Base-by-base conservation (phyloP, 2,797 vertebrate species). In the Muscicapa comitata region DNA sequence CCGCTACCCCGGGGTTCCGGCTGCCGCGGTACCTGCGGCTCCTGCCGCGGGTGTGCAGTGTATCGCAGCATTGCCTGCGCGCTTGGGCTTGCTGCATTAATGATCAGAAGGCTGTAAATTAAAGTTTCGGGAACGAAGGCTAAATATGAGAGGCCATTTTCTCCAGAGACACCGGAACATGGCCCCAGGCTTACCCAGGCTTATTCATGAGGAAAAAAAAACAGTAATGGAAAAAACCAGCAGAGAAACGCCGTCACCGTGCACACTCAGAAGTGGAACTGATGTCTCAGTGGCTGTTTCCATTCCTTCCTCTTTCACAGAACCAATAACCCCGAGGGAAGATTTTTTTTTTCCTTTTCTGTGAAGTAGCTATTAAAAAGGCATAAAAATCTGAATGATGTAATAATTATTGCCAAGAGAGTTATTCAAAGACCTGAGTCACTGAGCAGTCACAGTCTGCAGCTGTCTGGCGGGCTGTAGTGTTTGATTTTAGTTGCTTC, bases 361-460 rank as follows among this genome's bases (percentile, higher is more conserved):
- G 4, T 76, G 23, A 93, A 91, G 58, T 25, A 71, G 63, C 63
- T 91, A 79, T 91, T 94, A 80, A 86, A 92, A 82, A 74, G 48
- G n/a, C 42, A 23, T 85, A n/a, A 89, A 73, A 89, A 66, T 71
- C 57, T 21, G 45, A 83, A 71, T 74, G 63, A 85, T 67, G 91
- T 73, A 78, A 58, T 76, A 73, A 87, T 90, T 89, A 92, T 61
- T 91, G 72, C 63, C 68, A 77, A 91, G 70, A 71, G 50, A 57
- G 47, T 65, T 76, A 50, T 17, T 89, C 54, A 63, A 48, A 94
- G 88, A 54, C 65, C 72, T 95, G 91, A 94, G 78, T 96, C 91
- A 86, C 75, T n/a, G 62, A 74, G n/a, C 72, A 90, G 68, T 62
- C 74, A 55, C 53, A 35, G 23, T 35, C 37, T 91, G 59, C 58